Conservation (phyloP, 2,113 vertebrate species). For the Tupaia chinensis region DNA sequence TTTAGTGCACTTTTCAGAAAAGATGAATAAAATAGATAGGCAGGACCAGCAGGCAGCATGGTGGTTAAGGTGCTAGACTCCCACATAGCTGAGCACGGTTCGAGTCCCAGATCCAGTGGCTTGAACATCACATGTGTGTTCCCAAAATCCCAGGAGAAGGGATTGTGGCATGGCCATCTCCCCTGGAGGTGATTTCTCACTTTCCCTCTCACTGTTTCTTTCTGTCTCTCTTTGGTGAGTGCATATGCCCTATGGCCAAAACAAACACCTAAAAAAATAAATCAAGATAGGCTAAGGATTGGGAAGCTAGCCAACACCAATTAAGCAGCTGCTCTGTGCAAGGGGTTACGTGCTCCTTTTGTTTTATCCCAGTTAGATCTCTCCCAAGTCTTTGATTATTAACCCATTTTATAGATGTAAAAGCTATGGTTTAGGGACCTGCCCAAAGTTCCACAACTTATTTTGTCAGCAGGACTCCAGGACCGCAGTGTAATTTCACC, state of each 20-base stretch:
- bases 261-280: not conserved
- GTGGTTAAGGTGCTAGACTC: too few species aligned
- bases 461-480: not conserved
- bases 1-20: constrained; percentile 31
- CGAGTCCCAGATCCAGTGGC: too few species aligned
- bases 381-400: not conserved
- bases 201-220: too few species aligned
- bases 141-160: too few species aligned
- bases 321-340: not conserved
- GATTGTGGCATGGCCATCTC: too few species aligned
- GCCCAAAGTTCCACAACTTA: not conserved
- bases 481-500: not conserved
- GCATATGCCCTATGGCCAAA: too few species aligned
- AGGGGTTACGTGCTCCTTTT: not conserved
- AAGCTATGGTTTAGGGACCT: not conserved
- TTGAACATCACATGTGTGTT: too few species aligned
- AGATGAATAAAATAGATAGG: not conserved
- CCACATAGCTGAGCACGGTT: too few species aligned
- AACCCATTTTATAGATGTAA: not conserved
- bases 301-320: not conserved
- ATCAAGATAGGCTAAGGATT: not conserved
- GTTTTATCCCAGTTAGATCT: not conserved
- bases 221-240: too few species aligned
- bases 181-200: too few species aligned
- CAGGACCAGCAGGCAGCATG: too few species aligned